phyloP scores from a whole-genome alignment of 2,797 vertebrate species.

The Chloroceryle inda region DNA sequence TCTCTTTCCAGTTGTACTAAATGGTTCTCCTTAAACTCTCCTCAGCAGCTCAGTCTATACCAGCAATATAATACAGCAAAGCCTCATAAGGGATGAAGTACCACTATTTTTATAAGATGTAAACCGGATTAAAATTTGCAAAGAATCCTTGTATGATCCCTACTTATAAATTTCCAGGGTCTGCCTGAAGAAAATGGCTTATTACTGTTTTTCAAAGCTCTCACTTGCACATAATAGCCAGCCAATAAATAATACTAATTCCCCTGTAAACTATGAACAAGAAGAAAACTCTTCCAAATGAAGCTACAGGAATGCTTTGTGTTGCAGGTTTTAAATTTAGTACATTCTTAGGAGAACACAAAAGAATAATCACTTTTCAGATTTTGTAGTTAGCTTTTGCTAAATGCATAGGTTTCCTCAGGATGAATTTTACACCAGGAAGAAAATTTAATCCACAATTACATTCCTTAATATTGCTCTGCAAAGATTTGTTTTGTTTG shows the following conservation, averaged over 20 bases:
- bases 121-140: conserved; percentile 26
- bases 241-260: conserved; percentile 1
- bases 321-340: not conserved
- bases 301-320: not conserved
- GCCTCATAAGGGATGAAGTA: not conserved
- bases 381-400: not conserved
- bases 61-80: not conserved
- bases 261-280: not conserved
- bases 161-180: not conserved
- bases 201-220: not conserved
- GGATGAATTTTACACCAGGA: not conserved
- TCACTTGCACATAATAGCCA: not conserved
- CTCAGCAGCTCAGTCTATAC: not conserved
- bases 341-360: not conserved
- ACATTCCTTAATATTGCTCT: not conserved
- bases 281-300: not conserved
- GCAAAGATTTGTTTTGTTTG: not conserved
- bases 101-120: conserved; percentile 23
- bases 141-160: not conserved
- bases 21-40: not conserved
- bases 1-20: not conserved
- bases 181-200: conserved; percentile 28
- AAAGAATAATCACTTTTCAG: not conserved
- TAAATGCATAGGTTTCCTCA: not conserved
- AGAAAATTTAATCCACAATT: not conserved